These are phyloP conservation scores for Chrysolophus pictus DNA, from an alignment of 2,797 vertebrate genomes.

Conservation along the genomic window DNA sequence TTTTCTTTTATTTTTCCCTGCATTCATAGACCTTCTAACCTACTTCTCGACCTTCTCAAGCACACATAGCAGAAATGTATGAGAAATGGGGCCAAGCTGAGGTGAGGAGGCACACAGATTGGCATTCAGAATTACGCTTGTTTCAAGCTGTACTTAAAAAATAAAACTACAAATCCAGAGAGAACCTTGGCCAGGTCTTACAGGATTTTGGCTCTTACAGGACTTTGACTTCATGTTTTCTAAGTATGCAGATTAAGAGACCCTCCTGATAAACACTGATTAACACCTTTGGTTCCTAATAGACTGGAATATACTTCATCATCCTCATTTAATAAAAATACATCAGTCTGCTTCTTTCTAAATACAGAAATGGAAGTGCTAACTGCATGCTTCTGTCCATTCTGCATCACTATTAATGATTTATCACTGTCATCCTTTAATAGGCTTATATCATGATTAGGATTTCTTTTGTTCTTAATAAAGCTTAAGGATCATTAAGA, in stretches of 20 bases:
- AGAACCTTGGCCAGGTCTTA: background rate
- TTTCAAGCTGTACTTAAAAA: background rate
- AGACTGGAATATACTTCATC: slow-evolving; percentile 16
- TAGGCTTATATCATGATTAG: slow-evolving; percentile 63
- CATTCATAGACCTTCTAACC: background rate
- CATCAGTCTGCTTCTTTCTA: slow-evolving; percentile 10
- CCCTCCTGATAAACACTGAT: background rate
- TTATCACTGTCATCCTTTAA: slow-evolving; percentile 60
- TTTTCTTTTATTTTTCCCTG: background rate
- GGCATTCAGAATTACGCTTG: background rate
- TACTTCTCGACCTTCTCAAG: background rate
- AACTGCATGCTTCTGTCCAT: slow-evolving; percentile 44
- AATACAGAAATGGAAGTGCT: slow-evolving; percentile 5
- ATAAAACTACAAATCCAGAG: background rate
- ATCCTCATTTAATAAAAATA: slow-evolving; percentile 35
- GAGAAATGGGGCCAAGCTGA: background rate
- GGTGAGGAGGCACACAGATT: background rate
- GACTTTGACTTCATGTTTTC: background rate
- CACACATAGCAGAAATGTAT: background rate
- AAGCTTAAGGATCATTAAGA: slow-evolving; percentile 53
- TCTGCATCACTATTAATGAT: slow-evolving; percentile 44
- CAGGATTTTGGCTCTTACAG: background rate
- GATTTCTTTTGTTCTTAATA: slow-evolving; percentile 65
- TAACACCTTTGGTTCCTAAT: slow-evolving; percentile 32
- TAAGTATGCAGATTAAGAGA: background rate